Conservation (phyloP, 2,113 vertebrate genomes). For the Siphamia tubifer region DNA sequence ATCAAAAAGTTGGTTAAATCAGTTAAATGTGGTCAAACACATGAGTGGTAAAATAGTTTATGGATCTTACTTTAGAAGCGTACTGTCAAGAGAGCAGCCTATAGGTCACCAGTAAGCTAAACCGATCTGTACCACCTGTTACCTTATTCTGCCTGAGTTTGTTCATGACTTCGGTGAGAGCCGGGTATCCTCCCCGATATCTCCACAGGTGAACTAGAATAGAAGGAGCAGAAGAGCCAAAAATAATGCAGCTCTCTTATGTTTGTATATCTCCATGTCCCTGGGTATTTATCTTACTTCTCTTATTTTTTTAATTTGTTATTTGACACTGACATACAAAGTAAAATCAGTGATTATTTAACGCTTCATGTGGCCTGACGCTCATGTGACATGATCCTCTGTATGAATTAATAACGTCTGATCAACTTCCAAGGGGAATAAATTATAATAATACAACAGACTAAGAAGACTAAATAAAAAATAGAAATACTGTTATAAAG, state of each 20-base stretch:
- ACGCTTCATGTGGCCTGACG: not conserved
- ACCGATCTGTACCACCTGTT: conserved; percentile 37
- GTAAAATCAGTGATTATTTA: not conserved
- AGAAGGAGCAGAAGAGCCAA: conserved; percentile 63
- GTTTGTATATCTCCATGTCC: not conserved
- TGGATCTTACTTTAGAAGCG: conserved; percentile 9
- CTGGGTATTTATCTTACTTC: not conserved
- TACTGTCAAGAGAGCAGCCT: not conserved
- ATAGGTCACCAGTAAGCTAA: not conserved
- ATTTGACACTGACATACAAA: not conserved
- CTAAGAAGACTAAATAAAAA: too few species aligned
- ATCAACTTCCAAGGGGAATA: not conserved
- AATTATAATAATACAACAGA: not conserved
- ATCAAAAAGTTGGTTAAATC: too few species aligned
- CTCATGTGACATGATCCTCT: not conserved
- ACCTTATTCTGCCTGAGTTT: conserved; percentile 96
- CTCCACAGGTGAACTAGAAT: conserved; percentile 97
- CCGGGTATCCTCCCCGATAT: conserved; percentile 97
- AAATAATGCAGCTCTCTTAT: conserved; percentile 38
- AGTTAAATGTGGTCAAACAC: too few species aligned
- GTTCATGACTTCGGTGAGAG: conserved; percentile 97
- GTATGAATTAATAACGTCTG: not conserved
- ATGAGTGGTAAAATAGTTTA: not conserved
- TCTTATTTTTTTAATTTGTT: not conserved
- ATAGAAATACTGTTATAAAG: too few species aligned